phyloP scores from a whole-genome alignment of 2,888 invertebrate genomes.

The Drosophila fulvimacula region DNA sequence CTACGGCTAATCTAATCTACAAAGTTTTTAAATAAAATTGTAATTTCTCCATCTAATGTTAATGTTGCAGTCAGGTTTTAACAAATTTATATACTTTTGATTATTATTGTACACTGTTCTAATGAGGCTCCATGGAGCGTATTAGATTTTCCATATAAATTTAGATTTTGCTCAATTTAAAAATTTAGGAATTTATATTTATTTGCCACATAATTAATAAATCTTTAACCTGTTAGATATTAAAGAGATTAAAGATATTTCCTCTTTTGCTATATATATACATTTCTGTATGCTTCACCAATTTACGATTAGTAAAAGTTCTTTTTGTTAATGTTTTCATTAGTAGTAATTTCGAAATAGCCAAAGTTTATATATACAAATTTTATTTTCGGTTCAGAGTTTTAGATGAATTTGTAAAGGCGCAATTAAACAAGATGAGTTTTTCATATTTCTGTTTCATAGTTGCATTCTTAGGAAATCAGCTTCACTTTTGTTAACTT shows the following conservation, averaged over 20 bases:
- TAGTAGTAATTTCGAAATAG: not conserved
- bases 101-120: not conserved
- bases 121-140: not conserved
- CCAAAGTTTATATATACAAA: not conserved
- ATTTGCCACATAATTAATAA: not conserved
- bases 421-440: too few species aligned
- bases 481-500: not conserved
- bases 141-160: not conserved
- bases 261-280: not conserved
- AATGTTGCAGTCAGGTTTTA: constrained; percentile 1
- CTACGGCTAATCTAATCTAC: constrained; percentile 64
- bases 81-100: constrained; percentile 11
- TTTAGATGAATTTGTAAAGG: too few species aligned
- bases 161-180: not conserved
- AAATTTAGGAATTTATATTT: not conserved
- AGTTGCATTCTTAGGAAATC: not conserved
- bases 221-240: not conserved
- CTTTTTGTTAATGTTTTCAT: not conserved
- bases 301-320: not conserved
- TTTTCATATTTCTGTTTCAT: not conserved
- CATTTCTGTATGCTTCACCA: not conserved
- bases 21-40: constrained; percentile 31
- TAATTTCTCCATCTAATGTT: constrained; percentile 54
- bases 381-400: not conserved
- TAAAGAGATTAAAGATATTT: not conserved